phyloP scores from a whole-genome alignment of 2,888 invertebrate genomes.

The Nemotelus pantherinus region DNA sequence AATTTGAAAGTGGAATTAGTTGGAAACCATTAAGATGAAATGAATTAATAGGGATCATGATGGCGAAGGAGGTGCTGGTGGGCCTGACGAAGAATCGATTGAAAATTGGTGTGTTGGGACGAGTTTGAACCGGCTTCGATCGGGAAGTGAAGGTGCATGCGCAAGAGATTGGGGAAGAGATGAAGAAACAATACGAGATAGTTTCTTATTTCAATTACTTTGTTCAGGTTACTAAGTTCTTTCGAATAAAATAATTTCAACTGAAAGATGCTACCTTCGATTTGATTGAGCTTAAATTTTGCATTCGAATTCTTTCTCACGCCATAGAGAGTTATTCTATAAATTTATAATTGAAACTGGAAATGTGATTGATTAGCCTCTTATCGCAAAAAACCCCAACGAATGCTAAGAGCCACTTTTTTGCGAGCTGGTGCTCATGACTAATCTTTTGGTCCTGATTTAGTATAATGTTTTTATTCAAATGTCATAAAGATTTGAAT shows the following conservation, averaged over 20 bases:
- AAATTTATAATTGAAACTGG: too few species aligned
- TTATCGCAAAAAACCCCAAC: too few species aligned
- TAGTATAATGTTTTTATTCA: too few species aligned
- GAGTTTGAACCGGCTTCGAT: constrained; percentile 10
- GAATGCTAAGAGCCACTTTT: not conserved
- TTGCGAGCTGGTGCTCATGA: not conserved
- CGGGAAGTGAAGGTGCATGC: constrained; percentile 31
- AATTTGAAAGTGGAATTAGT: not conserved
- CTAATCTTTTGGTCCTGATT: not conserved
- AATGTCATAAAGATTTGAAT: too few species aligned
- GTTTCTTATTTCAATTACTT: constrained; percentile 19
- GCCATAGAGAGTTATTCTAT: too few species aligned
- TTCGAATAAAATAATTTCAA: constrained; percentile 15
- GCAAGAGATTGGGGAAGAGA: constrained; percentile 22
- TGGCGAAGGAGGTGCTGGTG: not conserved
- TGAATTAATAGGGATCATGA: constrained; percentile 21
- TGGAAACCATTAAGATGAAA: not conserved
- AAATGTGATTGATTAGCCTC: too few species aligned
- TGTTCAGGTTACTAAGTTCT: constrained; percentile 23
- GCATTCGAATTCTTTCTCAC: too few species aligned
- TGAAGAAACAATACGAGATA: constrained; percentile 34
- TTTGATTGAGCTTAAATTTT: too few species aligned
- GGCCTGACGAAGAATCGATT: not conserved
- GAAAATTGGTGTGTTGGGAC: constrained; percentile 18
- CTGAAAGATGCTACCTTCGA: not conserved